phyloP scores from a whole-genome alignment of 2,113 vertebrate genomes.

The Sphaerodactylus townsendi region DNA sequence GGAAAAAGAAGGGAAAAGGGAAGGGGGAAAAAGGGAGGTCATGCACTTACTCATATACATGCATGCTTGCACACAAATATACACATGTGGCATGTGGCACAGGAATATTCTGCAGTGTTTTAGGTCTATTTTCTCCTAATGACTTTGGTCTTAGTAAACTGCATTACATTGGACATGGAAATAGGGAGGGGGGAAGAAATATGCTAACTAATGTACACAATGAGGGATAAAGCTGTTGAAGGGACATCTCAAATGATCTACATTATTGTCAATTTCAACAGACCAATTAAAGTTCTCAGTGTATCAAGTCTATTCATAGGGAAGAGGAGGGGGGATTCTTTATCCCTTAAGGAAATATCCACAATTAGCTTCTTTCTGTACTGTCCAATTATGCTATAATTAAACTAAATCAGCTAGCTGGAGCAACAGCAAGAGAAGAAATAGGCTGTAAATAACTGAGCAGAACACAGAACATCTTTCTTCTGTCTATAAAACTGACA shows the following conservation, averaged over 20 bases:
- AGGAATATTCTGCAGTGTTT: rapidly evolving
- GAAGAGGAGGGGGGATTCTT: constrained; percentile 2
- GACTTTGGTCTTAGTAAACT: neutral
- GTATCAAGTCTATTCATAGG: constrained; percentile 17
- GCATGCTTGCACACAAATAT: no score
- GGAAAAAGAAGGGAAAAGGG: no score
- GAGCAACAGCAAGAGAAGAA: constrained; percentile 43
- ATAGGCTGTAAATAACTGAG: constrained; percentile 37
- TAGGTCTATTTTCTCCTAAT: neutral
- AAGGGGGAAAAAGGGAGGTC: no score
- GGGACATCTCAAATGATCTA: constrained; percentile 6
- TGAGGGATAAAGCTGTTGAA: constrained; percentile 13
- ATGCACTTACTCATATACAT: rapidly evolving
- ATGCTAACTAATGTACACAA: constrained; percentile 1
- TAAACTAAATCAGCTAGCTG: constrained; percentile 64
- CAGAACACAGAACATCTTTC: constrained; percentile 52
- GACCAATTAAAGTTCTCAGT: constrained; percentile 52
- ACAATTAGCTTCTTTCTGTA: constrained; percentile 60
- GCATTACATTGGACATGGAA: neutral
- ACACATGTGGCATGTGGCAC: neutral
- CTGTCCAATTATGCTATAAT: constrained; percentile 68
- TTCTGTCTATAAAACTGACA: constrained; percentile 20
- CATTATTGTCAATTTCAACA: neutral
- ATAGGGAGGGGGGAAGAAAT: neutral
- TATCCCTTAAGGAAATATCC: constrained; percentile 48